Evolutionary conservation across 1,140 invertebrate genomes (phyloP).

Genomic region (Tetragonula clypearis): DNA sequence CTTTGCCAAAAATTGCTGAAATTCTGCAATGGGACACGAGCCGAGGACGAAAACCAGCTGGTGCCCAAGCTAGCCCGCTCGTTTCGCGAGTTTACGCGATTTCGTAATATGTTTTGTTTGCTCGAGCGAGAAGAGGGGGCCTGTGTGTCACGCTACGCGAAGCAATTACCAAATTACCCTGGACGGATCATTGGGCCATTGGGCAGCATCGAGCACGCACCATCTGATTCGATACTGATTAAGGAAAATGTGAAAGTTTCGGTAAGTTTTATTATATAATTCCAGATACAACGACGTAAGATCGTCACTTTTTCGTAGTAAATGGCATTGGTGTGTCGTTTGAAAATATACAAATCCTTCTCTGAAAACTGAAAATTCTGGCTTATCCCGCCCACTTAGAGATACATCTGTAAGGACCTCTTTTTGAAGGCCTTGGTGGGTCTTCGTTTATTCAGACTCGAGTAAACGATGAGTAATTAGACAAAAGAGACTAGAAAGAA

Average conservation of each 20-base stretch:
- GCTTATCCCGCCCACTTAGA: too few species aligned
- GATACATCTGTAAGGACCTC: too few species aligned
- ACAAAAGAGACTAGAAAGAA: too few species aligned
- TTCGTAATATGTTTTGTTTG: slow-evolving; percentile 1
- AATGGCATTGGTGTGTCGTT: too few species aligned
- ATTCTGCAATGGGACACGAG: slow-evolving; percentile 17
- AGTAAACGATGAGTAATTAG: too few species aligned
- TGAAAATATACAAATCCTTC: too few species aligned
- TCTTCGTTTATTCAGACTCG: too few species aligned
- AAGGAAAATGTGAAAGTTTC: background rate
- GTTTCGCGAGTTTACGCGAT: background rate
- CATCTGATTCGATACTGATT: background rate
- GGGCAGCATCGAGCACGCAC: background rate
- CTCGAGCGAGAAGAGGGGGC: background rate
- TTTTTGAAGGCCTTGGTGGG: too few species aligned
- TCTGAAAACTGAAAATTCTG: too few species aligned
- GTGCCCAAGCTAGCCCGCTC: background rate
- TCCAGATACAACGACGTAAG: too few species aligned
- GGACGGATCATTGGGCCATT: background rate
- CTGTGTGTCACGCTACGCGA: too few species aligned
- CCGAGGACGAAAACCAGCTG: slow-evolving; percentile 34
- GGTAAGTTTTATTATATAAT: background rate
- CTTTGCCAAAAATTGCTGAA: slow-evolving; percentile 40
- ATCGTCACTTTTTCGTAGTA: too few species aligned
- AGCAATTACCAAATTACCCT: background rate